These are phyloP conservation scores for Calliphora vicina DNA, from an alignment of 1,140 invertebrate species.

Conservation along the genomic window DNA sequence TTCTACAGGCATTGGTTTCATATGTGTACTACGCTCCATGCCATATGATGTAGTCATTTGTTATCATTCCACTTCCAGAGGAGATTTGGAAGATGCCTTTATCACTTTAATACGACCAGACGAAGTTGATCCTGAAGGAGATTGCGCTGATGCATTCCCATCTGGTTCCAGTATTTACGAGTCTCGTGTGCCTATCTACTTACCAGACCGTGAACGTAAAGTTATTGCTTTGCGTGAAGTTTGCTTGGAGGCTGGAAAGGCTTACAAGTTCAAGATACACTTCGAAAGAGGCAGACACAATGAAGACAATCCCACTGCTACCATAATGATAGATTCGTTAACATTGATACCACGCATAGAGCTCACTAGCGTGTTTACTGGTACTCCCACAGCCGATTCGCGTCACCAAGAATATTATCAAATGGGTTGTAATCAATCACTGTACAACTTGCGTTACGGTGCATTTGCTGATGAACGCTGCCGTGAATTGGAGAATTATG, in stretches of 20 bases:
- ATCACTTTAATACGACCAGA: constrained; percentile 82
- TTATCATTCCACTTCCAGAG: constrained; percentile 81
- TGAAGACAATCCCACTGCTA: constrained; percentile 76
- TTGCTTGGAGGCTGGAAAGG: constrained; percentile 88
- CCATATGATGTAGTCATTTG: constrained; percentile 92
- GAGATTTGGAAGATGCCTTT: constrained; percentile 86
- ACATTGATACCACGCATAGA: constrained; percentile 85
- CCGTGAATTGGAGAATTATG: constrained; percentile 73
- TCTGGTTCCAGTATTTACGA: constrained; percentile 63
- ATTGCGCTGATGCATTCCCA: constrained; percentile 80
- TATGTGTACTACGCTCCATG: constrained; percentile 83
- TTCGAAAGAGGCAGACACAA: constrained; percentile 76
- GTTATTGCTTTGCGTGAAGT: constrained; percentile 77
- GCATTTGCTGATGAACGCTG: constrained; percentile 76
- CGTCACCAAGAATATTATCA: constrained; percentile 79
- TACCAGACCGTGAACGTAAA: constrained; percentile 75
- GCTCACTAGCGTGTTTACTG: constrained; percentile 83
- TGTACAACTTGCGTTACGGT: constrained; percentile 72
- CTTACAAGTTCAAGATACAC: constrained; percentile 85
- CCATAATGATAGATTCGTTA: constrained; percentile 93
- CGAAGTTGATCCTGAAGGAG: constrained; percentile 79
- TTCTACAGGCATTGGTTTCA: constrained; percentile 95
- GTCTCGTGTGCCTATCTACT: constrained; percentile 59
- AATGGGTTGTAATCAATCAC: constrained; percentile 79
- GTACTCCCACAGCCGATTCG: constrained; percentile 66